Conservation (phyloP, 2,888 invertebrate genomes). For the Onthophagus sagittarius region DNA sequence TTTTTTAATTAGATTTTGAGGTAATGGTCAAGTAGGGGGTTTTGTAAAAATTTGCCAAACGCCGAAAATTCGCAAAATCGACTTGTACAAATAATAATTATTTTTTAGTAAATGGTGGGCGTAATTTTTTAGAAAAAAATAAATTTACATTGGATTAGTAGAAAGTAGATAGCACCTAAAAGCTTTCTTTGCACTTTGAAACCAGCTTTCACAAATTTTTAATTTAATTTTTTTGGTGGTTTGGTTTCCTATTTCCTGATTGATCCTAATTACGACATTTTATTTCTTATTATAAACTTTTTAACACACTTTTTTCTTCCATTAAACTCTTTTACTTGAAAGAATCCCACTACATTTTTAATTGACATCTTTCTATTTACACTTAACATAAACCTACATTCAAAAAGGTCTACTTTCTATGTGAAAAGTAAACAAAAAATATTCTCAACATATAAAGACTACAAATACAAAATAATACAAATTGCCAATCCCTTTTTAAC, state of each 20-base stretch:
- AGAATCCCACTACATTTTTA: no score
- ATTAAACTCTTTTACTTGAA: no score
- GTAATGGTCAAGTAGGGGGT: not conserved
- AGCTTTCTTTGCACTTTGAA: conserved; percentile 1
- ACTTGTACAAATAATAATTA: not conserved
- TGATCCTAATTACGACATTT: not conserved
- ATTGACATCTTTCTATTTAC: conserved; percentile 10
- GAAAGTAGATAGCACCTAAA: conserved; percentile 22
- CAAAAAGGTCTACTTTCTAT: conserved; percentile 22
- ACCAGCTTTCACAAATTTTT: conserved; percentile 13
- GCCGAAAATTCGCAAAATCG: not conserved
- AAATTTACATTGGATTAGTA: conserved; percentile 18
- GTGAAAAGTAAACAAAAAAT: conserved; percentile 3
- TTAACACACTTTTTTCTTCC: no score
- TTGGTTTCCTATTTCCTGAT: conserved; percentile 4
- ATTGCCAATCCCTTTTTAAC: not conserved
- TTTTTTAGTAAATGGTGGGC: not conserved
- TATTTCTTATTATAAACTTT: not conserved
- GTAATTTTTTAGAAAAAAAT: not conserved
- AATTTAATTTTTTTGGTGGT: conserved; percentile 6
- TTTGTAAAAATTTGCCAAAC: not conserved
- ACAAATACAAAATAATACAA: not conserved
- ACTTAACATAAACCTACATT: conserved; percentile 1
- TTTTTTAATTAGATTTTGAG: not conserved
- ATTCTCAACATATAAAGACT: not conserved